Percentiles rank a stretch among this genome's conserved stretches.
Evolutionary conservation across 35 echinoderm and acorn worm species (phyloP).

Genomic region (Amphiura filiformis): DNA sequence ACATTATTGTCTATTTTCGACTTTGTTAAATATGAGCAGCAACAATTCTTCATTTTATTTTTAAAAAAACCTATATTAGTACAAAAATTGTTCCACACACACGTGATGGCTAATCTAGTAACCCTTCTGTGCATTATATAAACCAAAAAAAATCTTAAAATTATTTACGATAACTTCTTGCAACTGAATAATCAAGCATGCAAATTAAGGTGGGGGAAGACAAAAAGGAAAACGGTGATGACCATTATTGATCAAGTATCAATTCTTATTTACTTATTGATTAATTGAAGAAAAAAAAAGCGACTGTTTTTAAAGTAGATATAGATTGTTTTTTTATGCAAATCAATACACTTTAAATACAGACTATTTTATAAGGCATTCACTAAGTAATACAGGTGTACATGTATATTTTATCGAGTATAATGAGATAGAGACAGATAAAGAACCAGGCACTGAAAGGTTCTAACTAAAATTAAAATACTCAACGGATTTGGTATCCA

Average conservation of each 20-base stretch:
- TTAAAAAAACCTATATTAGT: too few relatives aligned
- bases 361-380: neutral
- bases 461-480: neutral
- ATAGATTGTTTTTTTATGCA: neutral
- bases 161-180: conserved; percentile 15
- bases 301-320: neutral
- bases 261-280: neutral
- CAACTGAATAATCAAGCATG: neutral
- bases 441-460: neutral
- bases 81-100: too few relatives aligned
- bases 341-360: neutral
- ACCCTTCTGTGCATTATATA: too few relatives aligned
- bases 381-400: neutral
- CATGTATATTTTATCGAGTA: neutral
- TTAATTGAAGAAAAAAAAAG: neutral
- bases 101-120: too few relatives aligned
- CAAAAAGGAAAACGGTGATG: neutral
- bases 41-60: too few relatives aligned
- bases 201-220: conserved; percentile 10
- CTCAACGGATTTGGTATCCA: neutral
- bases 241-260: neutral
- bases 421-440: neutral
- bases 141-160: neutral
- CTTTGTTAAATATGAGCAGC: too few relatives aligned
- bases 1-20: too few relatives aligned